phyloP scores from a whole-genome alignment of 2,888 invertebrate species.

The Rhagium mordax region DNA sequence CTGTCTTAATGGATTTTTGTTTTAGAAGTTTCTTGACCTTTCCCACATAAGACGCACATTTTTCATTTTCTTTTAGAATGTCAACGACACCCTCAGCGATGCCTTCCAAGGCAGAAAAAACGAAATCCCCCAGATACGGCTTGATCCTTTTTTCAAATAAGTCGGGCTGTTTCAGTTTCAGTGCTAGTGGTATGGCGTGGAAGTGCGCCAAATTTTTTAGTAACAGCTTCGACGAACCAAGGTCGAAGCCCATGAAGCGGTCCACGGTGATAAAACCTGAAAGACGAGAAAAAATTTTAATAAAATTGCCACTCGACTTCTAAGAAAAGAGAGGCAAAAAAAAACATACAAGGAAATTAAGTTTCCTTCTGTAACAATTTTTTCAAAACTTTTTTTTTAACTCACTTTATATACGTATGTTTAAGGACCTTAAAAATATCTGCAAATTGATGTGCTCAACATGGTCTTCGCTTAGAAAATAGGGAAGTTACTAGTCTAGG shows the following conservation, averaged over 20 bases:
- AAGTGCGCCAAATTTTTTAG: slow-evolving; percentile 70
- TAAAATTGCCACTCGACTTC: too few species aligned
- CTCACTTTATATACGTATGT: too few species aligned
- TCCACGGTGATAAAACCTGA: slow-evolving; percentile 68
- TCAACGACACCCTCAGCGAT: background rate
- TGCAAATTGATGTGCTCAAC: too few species aligned
- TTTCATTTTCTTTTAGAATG: slow-evolving; percentile 8
- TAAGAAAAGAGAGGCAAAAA: too few species aligned
- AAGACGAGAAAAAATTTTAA: background rate
- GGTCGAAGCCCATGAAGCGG: slow-evolving; percentile 68
- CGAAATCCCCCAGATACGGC: slow-evolving; percentile 44
- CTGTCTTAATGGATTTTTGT: slow-evolving; percentile 11
- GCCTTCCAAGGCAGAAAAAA: background rate
- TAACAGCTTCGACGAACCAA: slow-evolving; percentile 67
- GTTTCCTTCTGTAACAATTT: too few species aligned
- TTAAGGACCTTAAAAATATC: too few species aligned
- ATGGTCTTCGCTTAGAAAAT: too few species aligned
- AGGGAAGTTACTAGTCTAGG: background rate
- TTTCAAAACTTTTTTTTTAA: too few species aligned
- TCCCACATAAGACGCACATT: background rate
- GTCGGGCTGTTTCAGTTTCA: slow-evolving; percentile 67
- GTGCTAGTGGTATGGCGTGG: slow-evolving; percentile 72
- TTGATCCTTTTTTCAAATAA: slow-evolving; percentile 61
- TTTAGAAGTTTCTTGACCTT: slow-evolving; percentile 14
- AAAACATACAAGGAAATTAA: too few species aligned